A percentile compares a stretch with the other conserved stretches of the same genome.
These are phyloP conservation scores for Cottus gobio DNA, from an alignment of 2,113 vertebrate species.

Conservation along the genomic window DNA sequence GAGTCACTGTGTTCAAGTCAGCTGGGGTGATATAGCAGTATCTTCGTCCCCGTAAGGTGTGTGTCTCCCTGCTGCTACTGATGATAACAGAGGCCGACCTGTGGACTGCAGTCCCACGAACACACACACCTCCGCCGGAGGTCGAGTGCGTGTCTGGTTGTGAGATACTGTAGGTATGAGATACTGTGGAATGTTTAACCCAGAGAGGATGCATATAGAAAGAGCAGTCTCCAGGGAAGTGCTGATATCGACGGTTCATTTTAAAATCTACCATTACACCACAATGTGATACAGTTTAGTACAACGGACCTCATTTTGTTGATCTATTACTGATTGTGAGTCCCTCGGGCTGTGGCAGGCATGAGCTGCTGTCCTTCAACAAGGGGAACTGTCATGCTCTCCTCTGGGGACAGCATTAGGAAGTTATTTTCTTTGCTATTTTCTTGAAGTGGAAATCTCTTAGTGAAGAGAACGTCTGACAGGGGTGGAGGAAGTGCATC, in stretches of 20 bases:
- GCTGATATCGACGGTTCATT: not conserved
- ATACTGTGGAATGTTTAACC: not conserved
- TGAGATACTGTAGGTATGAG: not conserved
- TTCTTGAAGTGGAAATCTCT: too few species aligned
- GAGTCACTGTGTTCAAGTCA: conserved; percentile 9
- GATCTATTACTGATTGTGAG: too few species aligned
- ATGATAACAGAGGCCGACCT: conserved; percentile 18
- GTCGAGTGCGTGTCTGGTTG: not conserved
- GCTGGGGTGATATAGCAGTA: not conserved
- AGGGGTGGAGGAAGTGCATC: too few species aligned
- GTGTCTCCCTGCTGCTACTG: conserved; percentile 28
- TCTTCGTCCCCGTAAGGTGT: conserved; percentile 19
- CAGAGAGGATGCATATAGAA: not conserved
- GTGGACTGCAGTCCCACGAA: not conserved
- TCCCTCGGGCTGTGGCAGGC: too few species aligned
- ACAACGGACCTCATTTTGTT: too few species aligned
- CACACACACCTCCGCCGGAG: conserved; percentile 8
- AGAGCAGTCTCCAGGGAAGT: not conserved
- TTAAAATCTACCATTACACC: not conserved
- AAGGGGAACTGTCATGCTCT: too few species aligned
- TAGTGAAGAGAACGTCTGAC: too few species aligned
- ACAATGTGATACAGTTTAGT: too few species aligned
- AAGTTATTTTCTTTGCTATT: too few species aligned
- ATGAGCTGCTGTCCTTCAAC: too few species aligned
- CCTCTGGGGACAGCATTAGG: too few species aligned